Evolutionary conservation across 2,797 vertebrate species (phyloP).

Genomic region (Nannoperca obscura): DNA sequence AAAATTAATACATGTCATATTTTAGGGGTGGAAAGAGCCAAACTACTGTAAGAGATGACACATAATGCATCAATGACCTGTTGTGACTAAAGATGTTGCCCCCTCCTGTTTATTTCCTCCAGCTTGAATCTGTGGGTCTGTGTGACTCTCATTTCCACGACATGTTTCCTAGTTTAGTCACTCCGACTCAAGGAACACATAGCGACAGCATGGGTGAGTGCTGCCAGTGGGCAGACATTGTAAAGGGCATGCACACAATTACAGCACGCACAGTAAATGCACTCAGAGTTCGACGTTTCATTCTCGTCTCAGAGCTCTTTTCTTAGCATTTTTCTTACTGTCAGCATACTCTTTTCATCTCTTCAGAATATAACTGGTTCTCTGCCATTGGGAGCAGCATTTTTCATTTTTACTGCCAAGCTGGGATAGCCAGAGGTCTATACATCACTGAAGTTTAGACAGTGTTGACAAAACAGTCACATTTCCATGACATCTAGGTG

Average conservation of each 20-base stretch:
- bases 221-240: constrained; percentile 60
- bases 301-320: constrained; percentile 31
- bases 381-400: constrained; percentile 33
- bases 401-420: constrained; percentile 41
- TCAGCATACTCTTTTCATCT: constrained; percentile 43
- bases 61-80: background rate
- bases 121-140: constrained; percentile 23
- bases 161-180: constrained; percentile 60
- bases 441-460: constrained; percentile 55
- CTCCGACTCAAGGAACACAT: constrained; percentile 47
- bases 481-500: constrained; percentile 50
- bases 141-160: constrained; percentile 32
- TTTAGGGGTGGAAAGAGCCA: background rate
- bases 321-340: constrained; percentile 33
- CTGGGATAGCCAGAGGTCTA: constrained; percentile 17
- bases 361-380: constrained; percentile 38
- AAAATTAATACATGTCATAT: background rate
- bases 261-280: constrained; percentile 42
- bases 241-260: constrained; percentile 44
- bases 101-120: constrained; percentile 7
- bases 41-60: background rate
- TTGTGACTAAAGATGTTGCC: background rate
- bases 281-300: constrained; percentile 35
- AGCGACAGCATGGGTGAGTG: constrained; percentile 47
- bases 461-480: constrained; percentile 56